Conservation (phyloP, 2,113 vertebrate species). For the Panthera uncia region DNA sequence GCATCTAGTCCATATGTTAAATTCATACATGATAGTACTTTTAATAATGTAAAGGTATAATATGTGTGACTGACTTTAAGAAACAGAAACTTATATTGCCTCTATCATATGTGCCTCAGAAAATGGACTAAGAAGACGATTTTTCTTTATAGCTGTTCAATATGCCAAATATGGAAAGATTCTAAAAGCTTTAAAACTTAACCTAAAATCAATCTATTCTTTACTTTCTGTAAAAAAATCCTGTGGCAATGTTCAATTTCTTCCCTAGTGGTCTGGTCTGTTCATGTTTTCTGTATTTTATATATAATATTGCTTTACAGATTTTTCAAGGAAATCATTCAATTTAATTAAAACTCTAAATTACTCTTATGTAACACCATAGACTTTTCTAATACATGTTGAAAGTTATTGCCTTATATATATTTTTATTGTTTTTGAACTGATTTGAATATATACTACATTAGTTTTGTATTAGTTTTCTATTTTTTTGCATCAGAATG, state of each 20-base stretch:
- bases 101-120: neutral
- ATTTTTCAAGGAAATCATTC: neutral
- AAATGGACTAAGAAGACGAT: neutral
- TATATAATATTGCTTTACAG: neutral
- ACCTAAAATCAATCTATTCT: neutral
- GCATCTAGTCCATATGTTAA: neutral
- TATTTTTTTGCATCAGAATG: neutral
- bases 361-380: neutral
- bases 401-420: neutral
- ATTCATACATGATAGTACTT: neutral
- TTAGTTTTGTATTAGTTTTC: neutral
- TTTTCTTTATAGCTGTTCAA: neutral
- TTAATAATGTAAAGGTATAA: neutral
- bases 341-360: conserved; percentile 19
- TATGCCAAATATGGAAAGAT: neutral
- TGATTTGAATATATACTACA: neutral
- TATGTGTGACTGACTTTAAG: neutral
- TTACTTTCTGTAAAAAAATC: neutral
- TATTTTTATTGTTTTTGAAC: neutral
- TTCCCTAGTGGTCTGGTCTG: neutral
- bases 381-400: neutral
- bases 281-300: neutral
- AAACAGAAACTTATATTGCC: neutral
- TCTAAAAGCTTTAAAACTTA: neutral
- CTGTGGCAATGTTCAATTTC: neutral